phyloP scores from a whole-genome alignment of 2,888 invertebrate species.

The Drosophila aldrichi region DNA sequence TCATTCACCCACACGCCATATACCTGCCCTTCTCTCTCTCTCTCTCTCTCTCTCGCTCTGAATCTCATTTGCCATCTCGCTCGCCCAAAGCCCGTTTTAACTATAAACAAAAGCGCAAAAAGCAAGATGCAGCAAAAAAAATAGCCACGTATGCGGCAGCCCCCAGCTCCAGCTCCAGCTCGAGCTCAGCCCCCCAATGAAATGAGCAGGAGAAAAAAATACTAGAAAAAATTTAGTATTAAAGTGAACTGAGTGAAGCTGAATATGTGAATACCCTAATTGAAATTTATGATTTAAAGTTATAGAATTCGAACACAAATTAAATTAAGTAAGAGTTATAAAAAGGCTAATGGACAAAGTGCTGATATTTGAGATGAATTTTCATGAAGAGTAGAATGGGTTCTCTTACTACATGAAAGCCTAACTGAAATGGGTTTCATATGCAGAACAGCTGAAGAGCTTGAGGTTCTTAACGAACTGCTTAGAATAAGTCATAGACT shows the following conservation, averaged over 20 bases:
- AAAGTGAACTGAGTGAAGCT: background rate
- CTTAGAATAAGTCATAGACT: background rate
- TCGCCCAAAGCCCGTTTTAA: slow-evolving; percentile 14
- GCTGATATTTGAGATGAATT: background rate
- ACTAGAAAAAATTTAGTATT: background rate
- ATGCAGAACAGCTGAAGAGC: too few relatives aligned
- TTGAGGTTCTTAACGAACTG: background rate
- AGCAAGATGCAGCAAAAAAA: slow-evolving; percentile 35
- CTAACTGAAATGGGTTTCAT: background rate
- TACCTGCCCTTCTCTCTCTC: background rate
- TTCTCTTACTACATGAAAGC: slow-evolving; percentile 8
- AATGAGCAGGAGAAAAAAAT: background rate
- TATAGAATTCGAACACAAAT: background rate
- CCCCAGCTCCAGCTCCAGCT: background rate
- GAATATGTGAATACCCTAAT: slow-evolving; percentile 21
- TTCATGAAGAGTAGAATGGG: background rate
- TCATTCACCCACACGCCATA: background rate
- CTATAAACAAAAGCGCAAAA: slow-evolving; percentile 65
- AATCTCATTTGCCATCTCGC: background rate
- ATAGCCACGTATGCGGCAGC: slow-evolving; percentile 31
- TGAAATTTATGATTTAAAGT: background rate
- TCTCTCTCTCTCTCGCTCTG: too few relatives aligned
- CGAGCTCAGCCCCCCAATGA: slow-evolving; percentile 3
- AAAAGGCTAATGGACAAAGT: too few relatives aligned
- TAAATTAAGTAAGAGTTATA: too few relatives aligned